A percentile compares a stretch with the other conserved stretches of the same genome.
Evolutionary conservation across 2,113 vertebrate genomes (phyloP).

Genomic region (Triplophysa tibetana): DNA sequence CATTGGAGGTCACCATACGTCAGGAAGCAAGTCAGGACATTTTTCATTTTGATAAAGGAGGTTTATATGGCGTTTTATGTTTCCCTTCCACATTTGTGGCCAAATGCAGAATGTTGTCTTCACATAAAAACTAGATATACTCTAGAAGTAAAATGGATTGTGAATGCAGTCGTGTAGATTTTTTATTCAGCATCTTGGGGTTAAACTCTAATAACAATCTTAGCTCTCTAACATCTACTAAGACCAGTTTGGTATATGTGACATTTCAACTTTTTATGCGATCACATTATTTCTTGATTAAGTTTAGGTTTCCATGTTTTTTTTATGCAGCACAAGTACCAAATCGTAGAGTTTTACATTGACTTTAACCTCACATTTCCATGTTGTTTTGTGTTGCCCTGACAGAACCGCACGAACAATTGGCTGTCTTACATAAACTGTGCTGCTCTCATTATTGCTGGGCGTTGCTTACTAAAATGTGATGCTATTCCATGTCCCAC

Average conservation of each 20-base stretch:
- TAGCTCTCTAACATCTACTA: background rate
- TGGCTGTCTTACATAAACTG: constrained; percentile 1
- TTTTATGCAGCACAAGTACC: background rate
- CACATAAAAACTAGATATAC: too few relatives aligned
- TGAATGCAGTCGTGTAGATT: too few relatives aligned
- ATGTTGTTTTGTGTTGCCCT: background rate
- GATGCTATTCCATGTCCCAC: constrained; percentile 8
- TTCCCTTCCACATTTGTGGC: too few relatives aligned
- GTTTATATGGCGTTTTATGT: too few relatives aligned
- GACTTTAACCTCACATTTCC: constrained; percentile 3
- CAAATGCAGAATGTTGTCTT: too few relatives aligned
- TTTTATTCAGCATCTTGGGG: too few relatives aligned
- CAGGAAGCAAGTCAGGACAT: background rate
- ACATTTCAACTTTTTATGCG: constrained; percentile 29
- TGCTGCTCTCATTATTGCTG: constrained; percentile 26
- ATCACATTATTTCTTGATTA: constrained; percentile 11
- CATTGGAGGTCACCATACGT: constrained; percentile 1
- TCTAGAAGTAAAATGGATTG: too few relatives aligned
- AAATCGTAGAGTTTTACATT: constrained; percentile 11
- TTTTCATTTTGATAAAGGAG: too few relatives aligned
- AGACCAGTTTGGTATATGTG: background rate
- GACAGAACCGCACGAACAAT: constrained; percentile 6
- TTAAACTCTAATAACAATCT: too few relatives aligned
- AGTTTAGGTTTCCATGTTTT: background rate
- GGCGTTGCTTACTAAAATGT: constrained; percentile 13